Conservation (phyloP, 2,797 vertebrate genomes). For the Crenichthys baileyi region DNA sequence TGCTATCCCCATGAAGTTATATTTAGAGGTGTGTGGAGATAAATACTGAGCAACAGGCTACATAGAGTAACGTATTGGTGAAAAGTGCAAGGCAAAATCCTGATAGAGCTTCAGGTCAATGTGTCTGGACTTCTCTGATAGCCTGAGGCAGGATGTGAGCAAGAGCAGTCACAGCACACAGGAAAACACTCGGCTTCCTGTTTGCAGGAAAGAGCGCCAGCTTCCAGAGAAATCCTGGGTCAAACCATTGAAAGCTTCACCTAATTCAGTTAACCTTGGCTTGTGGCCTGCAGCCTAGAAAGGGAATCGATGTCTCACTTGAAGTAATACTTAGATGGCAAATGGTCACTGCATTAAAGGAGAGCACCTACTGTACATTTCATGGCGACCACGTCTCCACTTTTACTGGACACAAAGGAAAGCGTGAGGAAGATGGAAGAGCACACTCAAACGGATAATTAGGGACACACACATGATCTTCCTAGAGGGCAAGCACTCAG, state of each 20-base stretch:
- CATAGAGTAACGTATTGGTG: slow-evolving; percentile 25
- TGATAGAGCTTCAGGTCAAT: slow-evolving; percentile 64
- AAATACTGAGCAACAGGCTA: slow-evolving; percentile 12
- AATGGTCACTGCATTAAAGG: not conserved
- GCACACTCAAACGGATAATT: slow-evolving; percentile 48
- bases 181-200: slow-evolving; percentile 82
- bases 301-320: not conserved
- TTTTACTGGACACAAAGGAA: slow-evolving; percentile 50
- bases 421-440: slow-evolving; percentile 33
- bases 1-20: slow-evolving; percentile 19
- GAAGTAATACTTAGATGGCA: not conserved
- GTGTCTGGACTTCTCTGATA: slow-evolving; percentile 72
- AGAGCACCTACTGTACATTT: not conserved
- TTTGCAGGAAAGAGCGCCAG: slow-evolving; percentile 72
- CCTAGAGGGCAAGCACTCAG: slow-evolving; percentile 56
- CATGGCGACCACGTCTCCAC: slow-evolving; percentile 53
- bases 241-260: slow-evolving; percentile 53
- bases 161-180: slow-evolving; percentile 73
- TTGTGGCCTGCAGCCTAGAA: slow-evolving; percentile 15
- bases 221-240: slow-evolving; percentile 61
- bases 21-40: slow-evolving; percentile 13
- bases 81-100: slow-evolving; percentile 51
- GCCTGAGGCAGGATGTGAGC: slow-evolving; percentile 75
- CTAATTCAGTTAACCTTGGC: slow-evolving; percentile 28
- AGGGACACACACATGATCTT: slow-evolving; percentile 44